These are phyloP conservation scores for Watsonalla cultraria DNA, from an alignment of 2,888 invertebrate species.

Conservation along the genomic window DNA sequence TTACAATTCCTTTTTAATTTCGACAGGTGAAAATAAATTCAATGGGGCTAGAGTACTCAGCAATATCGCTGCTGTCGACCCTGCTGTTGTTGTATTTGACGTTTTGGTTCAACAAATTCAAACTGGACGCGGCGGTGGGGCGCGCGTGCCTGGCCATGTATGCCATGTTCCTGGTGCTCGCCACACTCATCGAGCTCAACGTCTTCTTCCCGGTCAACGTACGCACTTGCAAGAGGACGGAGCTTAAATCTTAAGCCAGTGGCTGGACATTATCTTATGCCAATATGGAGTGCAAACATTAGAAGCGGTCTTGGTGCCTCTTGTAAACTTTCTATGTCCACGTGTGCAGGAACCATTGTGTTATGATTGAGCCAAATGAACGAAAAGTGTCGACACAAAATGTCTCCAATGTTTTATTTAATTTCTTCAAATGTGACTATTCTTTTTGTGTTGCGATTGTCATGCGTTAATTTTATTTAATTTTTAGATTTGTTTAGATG, in stretches of 20 bases:
- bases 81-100: constrained; percentile 90
- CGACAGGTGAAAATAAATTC: constrained; percentile 90
- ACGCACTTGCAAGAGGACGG: constrained; percentile 86
- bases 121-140: constrained; percentile 91
- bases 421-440: too few relatives aligned
- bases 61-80: constrained; percentile 92
- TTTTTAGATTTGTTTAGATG: too few relatives aligned
- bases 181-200: constrained; percentile 94
- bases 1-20: constrained; percentile 10
- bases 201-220: constrained; percentile 95
- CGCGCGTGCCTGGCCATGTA: constrained; percentile 92
- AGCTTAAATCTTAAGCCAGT: constrained; percentile 53
- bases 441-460: too few relatives aligned
- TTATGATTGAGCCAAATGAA: not conserved
- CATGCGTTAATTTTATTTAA: too few relatives aligned
- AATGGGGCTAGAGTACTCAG: constrained; percentile 93
- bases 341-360: not conserved
- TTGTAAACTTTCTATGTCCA: constrained; percentile 18
- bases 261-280: constrained; percentile 24
- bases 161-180: constrained; percentile 90
- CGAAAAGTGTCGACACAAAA: not conserved
- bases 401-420: too few relatives aligned
- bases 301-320: constrained; percentile 28
- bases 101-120: constrained; percentile 92
- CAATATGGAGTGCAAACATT: constrained; percentile 29